A percentile compares a stretch with the other conserved stretches of the same genome.
These are phyloP conservation scores for Lamprotornis superbus DNA, from an alignment of 2,113 vertebrate species.

Conservation along the genomic window DNA sequence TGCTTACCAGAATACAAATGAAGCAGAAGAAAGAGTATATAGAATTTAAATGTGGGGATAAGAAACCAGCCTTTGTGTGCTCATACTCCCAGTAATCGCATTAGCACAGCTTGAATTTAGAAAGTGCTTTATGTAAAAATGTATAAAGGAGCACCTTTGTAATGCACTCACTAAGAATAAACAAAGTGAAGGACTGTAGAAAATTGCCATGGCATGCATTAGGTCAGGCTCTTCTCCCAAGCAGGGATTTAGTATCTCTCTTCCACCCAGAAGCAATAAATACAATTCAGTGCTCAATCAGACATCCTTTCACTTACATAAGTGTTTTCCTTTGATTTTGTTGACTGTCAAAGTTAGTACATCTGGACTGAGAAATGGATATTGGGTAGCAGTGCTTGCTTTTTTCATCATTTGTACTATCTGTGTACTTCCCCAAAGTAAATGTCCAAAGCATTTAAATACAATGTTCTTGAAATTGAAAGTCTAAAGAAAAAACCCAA, in stretches of 20 bases:
- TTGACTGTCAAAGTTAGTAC: neutral
- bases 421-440: neutral
- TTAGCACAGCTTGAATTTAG: constrained; percentile 1
- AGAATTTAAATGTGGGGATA: constrained; percentile 10
- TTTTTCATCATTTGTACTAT: neutral
- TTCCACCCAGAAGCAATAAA: neutral
- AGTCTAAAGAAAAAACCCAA: neutral
- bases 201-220: neutral
- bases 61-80: neutral
- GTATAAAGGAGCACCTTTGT: neutral
- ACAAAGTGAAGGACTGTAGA: neutral
- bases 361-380: neutral
- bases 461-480: neutral
- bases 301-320: neutral
- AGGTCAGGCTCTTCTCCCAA: neutral
- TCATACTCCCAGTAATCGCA: neutral
- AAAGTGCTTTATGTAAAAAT: neutral
- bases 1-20: constrained; percentile 2
- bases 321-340: neutral
- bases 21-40: neutral
- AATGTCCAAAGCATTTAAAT: neutral
- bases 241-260: neutral
- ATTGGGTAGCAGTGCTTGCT: neutral
- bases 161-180: neutral
- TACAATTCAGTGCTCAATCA: neutral